Base-by-base conservation (phyloP, 2,797 vertebrate genomes). In the Cossypha niveicapilla region DNA sequence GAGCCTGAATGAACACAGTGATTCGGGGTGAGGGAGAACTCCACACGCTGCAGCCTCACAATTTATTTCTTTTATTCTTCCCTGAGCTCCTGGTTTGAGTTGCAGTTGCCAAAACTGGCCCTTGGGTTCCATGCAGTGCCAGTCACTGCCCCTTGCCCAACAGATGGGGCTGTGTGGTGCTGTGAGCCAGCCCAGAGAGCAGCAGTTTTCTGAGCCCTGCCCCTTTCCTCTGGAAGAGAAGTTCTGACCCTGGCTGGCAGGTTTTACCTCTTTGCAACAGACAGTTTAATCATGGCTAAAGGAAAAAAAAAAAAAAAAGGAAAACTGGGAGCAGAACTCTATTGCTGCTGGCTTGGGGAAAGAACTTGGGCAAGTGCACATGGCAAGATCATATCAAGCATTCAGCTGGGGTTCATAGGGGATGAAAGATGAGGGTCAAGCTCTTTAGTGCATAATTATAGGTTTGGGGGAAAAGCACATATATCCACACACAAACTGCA, bases 291-390 rank as follows among this genome's bases (percentile, higher is more conserved):
- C 4, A 8, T 10, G 19, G 37, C 28, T 57, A 30, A 71, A 62
- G 23, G 30, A 56, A 22, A 41, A 18, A 10, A 35, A 42, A 18
- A 19, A 18, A 30, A 42, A 15, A 48, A 57, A 66, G 13, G 2
- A 24, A 11, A 70, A 19, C 18, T 3, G 13, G 25, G 62, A 35
- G 35, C 47, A 70, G 41, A 63, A 18, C 2, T 5, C 22, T 19
- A 1, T 13, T 12, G 66, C 61, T 75, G 53, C 66, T 68, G 34
- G 22, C 42, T 17, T 27, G 66, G 23, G 2, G 32, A 45, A 11
- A 23, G 42, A 39, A 25, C 10, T 27, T 1, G 1, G 56, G 42
- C 74, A 44, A 63, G 30, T 7, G 8, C 16, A n/a, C 3, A 0
- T 30, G 62, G 42, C 47, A 58, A n/a, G 54, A 42, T 22, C 17